Percentiles rank a stretch among this genome's conserved stretches.
phyloP scores from a whole-genome alignment of 2,888 invertebrate species.

The Poecilobothrus nobilitatus region DNA sequence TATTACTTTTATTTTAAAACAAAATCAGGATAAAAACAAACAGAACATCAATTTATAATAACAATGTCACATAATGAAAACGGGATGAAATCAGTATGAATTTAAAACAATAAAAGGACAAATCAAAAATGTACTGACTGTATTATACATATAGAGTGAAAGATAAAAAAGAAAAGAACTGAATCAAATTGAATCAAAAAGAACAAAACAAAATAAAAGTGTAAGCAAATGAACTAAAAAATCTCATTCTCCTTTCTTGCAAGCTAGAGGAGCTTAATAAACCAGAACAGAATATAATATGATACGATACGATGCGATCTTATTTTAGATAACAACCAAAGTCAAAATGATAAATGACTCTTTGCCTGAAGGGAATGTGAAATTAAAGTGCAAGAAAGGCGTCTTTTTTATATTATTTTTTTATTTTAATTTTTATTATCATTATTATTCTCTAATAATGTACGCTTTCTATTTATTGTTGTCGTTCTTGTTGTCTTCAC shows the following conservation, averaged over 20 bases:
- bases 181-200: constrained; percentile 21
- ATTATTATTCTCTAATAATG: background rate
- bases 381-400: constrained; percentile 25
- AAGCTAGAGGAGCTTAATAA: constrained; percentile 10
- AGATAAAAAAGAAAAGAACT: constrained; percentile 14
- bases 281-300: too few relatives aligned
- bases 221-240: constrained; percentile 21
- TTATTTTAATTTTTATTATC: background rate
- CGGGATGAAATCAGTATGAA: background rate
- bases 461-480: constrained; percentile 4
- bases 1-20: too few relatives aligned
- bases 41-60: too few relatives aligned
- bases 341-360: constrained; percentile 26
- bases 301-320: constrained; percentile 22
- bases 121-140: background rate
- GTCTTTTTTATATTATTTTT: constrained; percentile 18
- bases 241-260: background rate
- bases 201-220: constrained; percentile 22
- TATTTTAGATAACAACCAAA: constrained; percentile 25
- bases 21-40: background rate
- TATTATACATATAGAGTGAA: background rate
- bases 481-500: constrained; percentile 8
- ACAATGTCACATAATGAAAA: background rate
- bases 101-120: background rate
- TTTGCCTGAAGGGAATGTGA: constrained; percentile 24